Base-by-base conservation (phyloP, 2,888 invertebrate species). In the Cetonia aurata region DNA sequence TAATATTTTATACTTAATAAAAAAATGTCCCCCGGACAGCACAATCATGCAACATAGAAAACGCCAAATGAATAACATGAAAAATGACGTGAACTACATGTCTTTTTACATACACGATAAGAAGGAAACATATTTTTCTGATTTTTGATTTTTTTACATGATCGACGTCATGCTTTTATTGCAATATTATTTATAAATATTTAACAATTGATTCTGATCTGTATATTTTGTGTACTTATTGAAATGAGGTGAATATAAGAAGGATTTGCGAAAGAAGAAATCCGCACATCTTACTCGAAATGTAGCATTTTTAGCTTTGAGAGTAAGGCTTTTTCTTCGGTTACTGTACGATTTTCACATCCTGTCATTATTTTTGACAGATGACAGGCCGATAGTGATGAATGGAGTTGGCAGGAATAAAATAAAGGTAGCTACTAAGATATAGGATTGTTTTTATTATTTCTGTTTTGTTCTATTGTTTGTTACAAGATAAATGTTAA, bases 171-270 rank as follows among this genome's bases (percentile, higher is more conserved):
- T 56, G 53, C 56, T 55, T 67, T 65, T 59, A 37, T 56, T 17
- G 37, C 46, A 41, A 56, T 67, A 67, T 53, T 67, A 67, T 67
- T 52, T 52, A 9, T 46, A 12, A 44, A 48, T 55, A 67, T 48
- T 33, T 48, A 37, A 33, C 31, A 19, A 17, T 15, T 33, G 6
- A 10, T 33, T 42, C 50, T 65, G 62, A 62, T 65, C 62, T 65
- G 62, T 65, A 65, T 65, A 65, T 65, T 65, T 65, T 65, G 62
- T 50, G 60, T 44, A n/a, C n/a, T n/a, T n/a, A 46, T 60, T 60
- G 17, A 65, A 52, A 12, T 57, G 57, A 25, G 25, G 41, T 57
- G 57, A 31, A 60, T 13, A 50, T 50, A 37, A 6, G 6, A 13
- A 52, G 50, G 50, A 48, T 37, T 37, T 37, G 1, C 6, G 37